Base-by-base conservation (phyloP, 2,888 invertebrate genomes). In the Carabus problematicus region DNA sequence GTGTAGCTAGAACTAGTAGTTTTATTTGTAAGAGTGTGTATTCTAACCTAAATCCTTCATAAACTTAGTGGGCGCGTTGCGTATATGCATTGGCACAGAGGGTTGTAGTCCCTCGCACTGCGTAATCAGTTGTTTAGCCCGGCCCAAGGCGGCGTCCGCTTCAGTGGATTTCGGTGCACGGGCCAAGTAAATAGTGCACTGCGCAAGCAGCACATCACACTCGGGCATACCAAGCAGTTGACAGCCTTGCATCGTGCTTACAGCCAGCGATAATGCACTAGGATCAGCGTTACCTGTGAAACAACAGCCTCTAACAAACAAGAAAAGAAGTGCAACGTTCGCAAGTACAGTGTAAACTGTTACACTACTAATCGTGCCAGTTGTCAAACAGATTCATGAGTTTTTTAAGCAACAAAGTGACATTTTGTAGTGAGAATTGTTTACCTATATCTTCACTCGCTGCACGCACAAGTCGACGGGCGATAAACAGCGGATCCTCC, bases 191-290 rank as follows among this genome's bases (percentile, higher is more conserved):
- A 90, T 89, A 1, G 89, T 90, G 77, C 91, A 91, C 77, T 94
- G 92, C 11, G 91, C 91, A 29, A 94, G 80, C 62, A 92, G 81
- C 9, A 92, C 89, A 78, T 92, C 91, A 75, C 91, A 89, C 76
- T 94, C 94, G 0, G 93, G 93, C 91, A 90, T 90, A 8, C 94
- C 94, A 45, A 94, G n/a, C 71, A 91, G 84, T 78, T 93, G 91
- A 76, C 92, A 92, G 1, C 91, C 92, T 74, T 92, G 90, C 83
- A 91, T 87, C 42, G 92, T 89, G 4, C 91, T 85, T 3, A 93
- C 88, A 0, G 93, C 91, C 74, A 90, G 83, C 41, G 84, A 85
- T 49, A 91, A 73, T 0, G 91, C 91, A 72, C 80, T 84, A 0
- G 87, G 87, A 78, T 90, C 89, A 1, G 86, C 90, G 74, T 91